A percentile compares a stretch with the other conserved stretches of the same genome.
Conservation (phyloP, 2,888 invertebrate species). For the Hoplodrina ambigua region DNA sequence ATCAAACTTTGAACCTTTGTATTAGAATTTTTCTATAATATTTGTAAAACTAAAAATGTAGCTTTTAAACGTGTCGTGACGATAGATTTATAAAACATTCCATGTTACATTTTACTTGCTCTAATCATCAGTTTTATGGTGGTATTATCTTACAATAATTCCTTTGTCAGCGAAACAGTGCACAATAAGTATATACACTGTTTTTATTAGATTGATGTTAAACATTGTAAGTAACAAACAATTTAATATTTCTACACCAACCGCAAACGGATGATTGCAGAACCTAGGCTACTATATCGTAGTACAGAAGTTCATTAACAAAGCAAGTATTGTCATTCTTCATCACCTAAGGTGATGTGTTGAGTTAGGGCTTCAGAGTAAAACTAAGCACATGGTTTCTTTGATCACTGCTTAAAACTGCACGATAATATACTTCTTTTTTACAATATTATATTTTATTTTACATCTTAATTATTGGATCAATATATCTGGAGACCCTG, state of each 20-base stretch:
- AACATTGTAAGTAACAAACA: not conserved
- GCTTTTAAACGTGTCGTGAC: conserved; percentile 12
- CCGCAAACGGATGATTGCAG: not conserved
- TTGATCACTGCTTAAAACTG: not conserved
- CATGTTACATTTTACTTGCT: conserved; percentile 22
- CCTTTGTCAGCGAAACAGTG: conserved; percentile 4
- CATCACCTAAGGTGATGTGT: not conserved
- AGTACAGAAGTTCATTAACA: conserved; percentile 1
- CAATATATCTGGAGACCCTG: no score
- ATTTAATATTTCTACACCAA: not conserved
- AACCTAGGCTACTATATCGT: not conserved
- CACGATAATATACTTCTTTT: not conserved
- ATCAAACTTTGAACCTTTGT: conserved; percentile 28
- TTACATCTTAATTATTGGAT: no score
- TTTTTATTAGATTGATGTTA: not conserved
- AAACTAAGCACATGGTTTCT: not conserved
- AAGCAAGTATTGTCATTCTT: conserved; percentile 8
- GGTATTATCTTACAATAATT: not conserved
- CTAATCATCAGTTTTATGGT: conserved; percentile 1
- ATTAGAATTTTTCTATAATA: conserved; percentile 23
- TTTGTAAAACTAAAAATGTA: conserved; percentile 28
- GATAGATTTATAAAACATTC: conserved; percentile 48
- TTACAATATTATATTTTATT: conserved; percentile 23
- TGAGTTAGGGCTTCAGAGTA: not conserved
- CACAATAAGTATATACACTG: no score